Percentiles rank a stretch among this genome's conserved stretches.
Evolutionary conservation across 2,797 vertebrate species (phyloP).

Genomic region (Myoxocephalus aenaeus): DNA sequence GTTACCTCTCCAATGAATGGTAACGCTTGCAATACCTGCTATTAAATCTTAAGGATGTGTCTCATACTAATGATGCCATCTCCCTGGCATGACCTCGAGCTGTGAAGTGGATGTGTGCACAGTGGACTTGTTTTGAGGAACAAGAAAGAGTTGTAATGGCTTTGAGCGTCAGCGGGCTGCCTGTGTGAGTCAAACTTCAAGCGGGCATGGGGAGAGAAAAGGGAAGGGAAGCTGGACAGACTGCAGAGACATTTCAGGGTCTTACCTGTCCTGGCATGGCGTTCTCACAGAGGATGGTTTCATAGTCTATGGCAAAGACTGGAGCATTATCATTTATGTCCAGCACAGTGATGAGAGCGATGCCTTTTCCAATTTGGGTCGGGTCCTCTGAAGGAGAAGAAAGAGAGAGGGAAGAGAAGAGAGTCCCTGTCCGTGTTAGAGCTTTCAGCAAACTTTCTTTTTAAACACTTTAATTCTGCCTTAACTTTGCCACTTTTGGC

Average conservation of each 20-base stretch:
- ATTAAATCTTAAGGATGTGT: constrained; percentile 58
- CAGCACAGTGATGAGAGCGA: constrained; percentile 89
- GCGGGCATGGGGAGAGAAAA: constrained; percentile 9
- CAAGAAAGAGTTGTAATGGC: constrained; percentile 64
- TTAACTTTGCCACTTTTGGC: constrained; percentile 36
- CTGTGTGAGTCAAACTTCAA: constrained; percentile 64
- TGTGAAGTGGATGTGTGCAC: constrained; percentile 39
- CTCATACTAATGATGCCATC: constrained; percentile 66
- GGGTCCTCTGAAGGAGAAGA: constrained; percentile 89
- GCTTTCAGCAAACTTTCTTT: constrained; percentile 43
- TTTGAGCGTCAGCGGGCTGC: constrained; percentile 58
- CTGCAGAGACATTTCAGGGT: constrained; percentile 29
- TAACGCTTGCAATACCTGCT: constrained; percentile 59
- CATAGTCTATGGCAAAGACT: constrained; percentile 94
- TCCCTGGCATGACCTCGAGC: constrained; percentile 59
- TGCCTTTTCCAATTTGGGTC: constrained; percentile 91
- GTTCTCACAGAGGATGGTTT: constrained; percentile 94
- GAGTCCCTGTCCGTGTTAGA: constrained; percentile 2
- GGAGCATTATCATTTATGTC: constrained; percentile 98
- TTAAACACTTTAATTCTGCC: constrained; percentile 42
- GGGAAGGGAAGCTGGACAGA: constrained; percentile 12
- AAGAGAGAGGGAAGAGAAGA: constrained; percentile 28
- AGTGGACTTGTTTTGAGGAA: constrained; percentile 54
- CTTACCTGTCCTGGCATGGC: constrained; percentile 91
- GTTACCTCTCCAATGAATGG: constrained; percentile 61